These are phyloP conservation scores for Eilema depressum DNA, from an alignment of 2,888 invertebrate genomes.

Conservation along the genomic window DNA sequence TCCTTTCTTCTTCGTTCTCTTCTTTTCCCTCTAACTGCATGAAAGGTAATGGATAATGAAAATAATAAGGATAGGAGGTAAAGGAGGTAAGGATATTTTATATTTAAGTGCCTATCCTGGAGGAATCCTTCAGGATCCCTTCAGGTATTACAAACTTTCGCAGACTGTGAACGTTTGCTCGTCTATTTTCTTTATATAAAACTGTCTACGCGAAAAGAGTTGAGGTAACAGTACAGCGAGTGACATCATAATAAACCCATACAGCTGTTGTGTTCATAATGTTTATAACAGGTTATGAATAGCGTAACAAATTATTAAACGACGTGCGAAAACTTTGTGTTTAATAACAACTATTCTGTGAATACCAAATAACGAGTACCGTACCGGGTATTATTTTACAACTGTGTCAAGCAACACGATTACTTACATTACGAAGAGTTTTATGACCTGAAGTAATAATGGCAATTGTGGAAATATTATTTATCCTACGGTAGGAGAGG, in stretches of 20 bases:
- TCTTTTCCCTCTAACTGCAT: too few relatives aligned
- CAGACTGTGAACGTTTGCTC: background rate
- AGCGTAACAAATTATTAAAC: conserved; percentile 12
- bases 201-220: background rate
- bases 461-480: background rate
- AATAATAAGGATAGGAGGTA: too few relatives aligned
- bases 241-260: conserved; percentile 1
- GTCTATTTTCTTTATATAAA: background rate
- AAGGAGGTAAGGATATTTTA: too few relatives aligned
- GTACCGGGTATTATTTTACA: conserved; percentile 16
- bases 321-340: conserved; percentile 20
- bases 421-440: background rate
- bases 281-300: conserved; percentile 18
- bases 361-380: conserved; percentile 4
- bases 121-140: too few relatives aligned
- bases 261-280: conserved; percentile 5
- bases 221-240: background rate
- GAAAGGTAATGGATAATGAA: too few relatives aligned
- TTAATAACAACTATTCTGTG: conserved; percentile 22
- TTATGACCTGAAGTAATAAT: background rate
- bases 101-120: too few relatives aligned
- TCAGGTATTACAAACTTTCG: too few relatives aligned
- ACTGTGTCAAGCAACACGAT: conserved; percentile 13
- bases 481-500: too few relatives aligned
- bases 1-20: too few relatives aligned